Base-by-base conservation (phyloP, 2,888 invertebrate genomes). In the Clunio marinus region DNA sequence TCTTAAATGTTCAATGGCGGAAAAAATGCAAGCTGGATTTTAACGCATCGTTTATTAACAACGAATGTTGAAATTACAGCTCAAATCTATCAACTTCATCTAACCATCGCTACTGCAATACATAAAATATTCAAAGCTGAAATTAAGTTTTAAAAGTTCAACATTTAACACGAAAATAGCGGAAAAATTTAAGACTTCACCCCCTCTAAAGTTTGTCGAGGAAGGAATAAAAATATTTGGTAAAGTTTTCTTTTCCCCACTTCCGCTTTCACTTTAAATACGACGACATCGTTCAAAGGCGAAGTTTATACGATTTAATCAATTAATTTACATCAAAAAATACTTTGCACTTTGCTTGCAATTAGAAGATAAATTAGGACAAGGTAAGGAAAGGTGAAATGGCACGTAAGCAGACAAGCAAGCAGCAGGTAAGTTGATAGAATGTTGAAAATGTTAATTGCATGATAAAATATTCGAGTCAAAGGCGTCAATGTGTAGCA, bases 331-430 rank as follows among this genome's bases (percentile, higher is more conserved):
- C 51, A 51, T 51, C 51, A 17, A 51, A 22, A 51, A 20, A 15
- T 8, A 20, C 3, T 51, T 17, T 51, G 17, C 22, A 51, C 17
- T 51, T 51, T 51, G 51, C 51, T 20, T 51, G 51, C 51, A 51
- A 51, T 51, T 51, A 51, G 51, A 51, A 58, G 57, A 58, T 27
- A 58, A 58, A 58, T 58, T 58, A 27, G 27, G 25, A 25, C 57
- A 20, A 51, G 15, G 45, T 13, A 20, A n/a, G n/a, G n/a, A n/a
- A n/a, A n/a, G n/a, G n/a, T n/a, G n/a, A n/a, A n/a, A n/a, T n/a
- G n/a, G n/a, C n/a, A n/a, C n/a, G n/a, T n/a, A n/a, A n/a, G n/a
- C n/a, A n/a, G n/a, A n/a, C n/a, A n/a, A n/a, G 46, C 51, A 55
- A 17, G 22, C 22, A 55, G 22, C 20, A 17, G 3, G 27, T 13